Base-by-base conservation (phyloP, 64 coral and sea anemone genomes). In the Montipora foliosa region DNA sequence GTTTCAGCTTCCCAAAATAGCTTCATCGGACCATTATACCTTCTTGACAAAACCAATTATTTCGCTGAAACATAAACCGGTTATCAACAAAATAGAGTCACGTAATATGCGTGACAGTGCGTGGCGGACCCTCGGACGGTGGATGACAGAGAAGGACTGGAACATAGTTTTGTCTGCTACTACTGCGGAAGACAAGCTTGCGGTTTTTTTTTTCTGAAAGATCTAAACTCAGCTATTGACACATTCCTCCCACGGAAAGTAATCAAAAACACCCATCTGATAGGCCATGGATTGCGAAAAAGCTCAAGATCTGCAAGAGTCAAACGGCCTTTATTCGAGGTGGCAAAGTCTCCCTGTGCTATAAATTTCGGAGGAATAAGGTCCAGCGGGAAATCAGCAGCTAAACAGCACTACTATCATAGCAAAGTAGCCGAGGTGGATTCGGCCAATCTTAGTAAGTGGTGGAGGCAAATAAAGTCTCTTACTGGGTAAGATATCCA, bases 131-230 rank as follows among this genome's bases (percentile, higher is more conserved):
- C 61, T 94, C 0, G 93, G 93, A 4, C 62, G 92, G 3, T 94
- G 77, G 76, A 72, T 89, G 2, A 82, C 67, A 46, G 79, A 80
- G 71, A 82, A 59, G 60, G 78, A 89, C 44, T 94, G 92, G 49
- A 25, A 66, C 13, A 64, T 20, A 22, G 22, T 52, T 16, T 89
- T 50, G 17, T 89, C 51, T 66, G 67, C 71, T 5, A 4, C 48
- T 0, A 44, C 74, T 46, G 73, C 47, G 13, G 81, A 93, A 47
- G 67, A 87, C n/a, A 93, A 87, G 75, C 83, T 59, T 67, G 6
- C 45, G 6, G 6, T 87, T 20, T 87, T 87, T 22, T 22, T 22
- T 22, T 22, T 22, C 22, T 22, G 22, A 22, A 22, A 22, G 22
- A 22, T 22, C 22, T 22, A 22, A 22, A 22, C 22, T 22, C 22